A percentile compares a stretch with the other conserved stretches of the same genome.
Conservation (phyloP, 1,140 invertebrate species). For the Diploscapter pachys region DNA sequence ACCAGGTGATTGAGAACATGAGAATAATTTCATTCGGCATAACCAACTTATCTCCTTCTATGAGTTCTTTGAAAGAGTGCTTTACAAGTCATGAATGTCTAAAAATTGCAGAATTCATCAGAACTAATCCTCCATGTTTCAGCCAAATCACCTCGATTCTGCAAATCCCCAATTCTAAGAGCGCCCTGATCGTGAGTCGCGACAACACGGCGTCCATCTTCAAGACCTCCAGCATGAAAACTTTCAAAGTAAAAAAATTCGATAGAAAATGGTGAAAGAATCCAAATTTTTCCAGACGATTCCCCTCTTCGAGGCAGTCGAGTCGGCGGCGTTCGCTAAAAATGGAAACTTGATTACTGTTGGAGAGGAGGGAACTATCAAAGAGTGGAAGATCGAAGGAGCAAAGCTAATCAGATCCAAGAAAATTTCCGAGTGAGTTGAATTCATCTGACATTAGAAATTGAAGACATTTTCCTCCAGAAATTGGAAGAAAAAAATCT, state of each 20-base stretch:
- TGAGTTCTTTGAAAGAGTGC: too few species aligned
- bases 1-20: constrained; percentile 22
- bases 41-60: neutral
- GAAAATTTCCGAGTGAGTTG: constrained; percentile 28
- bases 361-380: constrained; percentile 48
- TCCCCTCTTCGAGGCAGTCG: constrained; percentile 49
- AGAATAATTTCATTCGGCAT: neutral
- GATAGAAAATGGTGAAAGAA: neutral
- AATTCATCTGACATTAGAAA: neutral
- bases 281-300: constrained; percentile 14
- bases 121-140: constrained; percentile 15
- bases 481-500: constrained; percentile 16
- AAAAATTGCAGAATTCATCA: too few species aligned
- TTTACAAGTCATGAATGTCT: too few species aligned
- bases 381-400: constrained; percentile 40
- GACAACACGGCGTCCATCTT: constrained; percentile 48
- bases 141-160: constrained; percentile 42
- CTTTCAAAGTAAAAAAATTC: constrained; percentile 25
- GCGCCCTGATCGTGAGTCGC: constrained; percentile 31
- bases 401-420: constrained; percentile 24
- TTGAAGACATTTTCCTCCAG: constrained; percentile 1
- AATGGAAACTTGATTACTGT: constrained; percentile 43
- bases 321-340: constrained; percentile 34
- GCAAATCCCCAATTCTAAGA: constrained; percentile 2
- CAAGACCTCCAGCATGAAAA: constrained; percentile 33